Conservation (phyloP, 2,797 vertebrate genomes). For the Karalla daura region DNA sequence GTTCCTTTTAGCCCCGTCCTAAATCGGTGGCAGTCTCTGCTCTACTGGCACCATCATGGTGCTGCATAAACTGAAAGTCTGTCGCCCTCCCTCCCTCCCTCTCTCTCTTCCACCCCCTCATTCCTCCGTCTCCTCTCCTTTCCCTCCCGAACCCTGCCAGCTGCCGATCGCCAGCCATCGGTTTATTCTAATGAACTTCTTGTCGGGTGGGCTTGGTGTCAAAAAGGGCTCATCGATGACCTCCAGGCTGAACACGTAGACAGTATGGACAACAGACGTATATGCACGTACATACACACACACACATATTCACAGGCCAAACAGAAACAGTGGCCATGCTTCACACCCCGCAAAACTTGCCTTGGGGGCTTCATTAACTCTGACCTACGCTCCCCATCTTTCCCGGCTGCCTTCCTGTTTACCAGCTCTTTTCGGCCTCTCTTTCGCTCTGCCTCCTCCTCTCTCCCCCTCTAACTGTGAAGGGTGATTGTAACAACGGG, state of each 20-base stretch:
- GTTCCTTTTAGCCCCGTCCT: constrained; percentile 54
- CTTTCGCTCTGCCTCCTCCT: constrained; percentile 29
- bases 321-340: constrained; percentile 66
- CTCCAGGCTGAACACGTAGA: constrained; percentile 49
- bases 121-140: constrained; percentile 33
- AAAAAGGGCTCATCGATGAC: constrained; percentile 67
- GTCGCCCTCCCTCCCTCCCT: constrained; percentile 34
- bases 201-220: constrained; percentile 62
- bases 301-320: constrained; percentile 39
- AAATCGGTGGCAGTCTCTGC: constrained; percentile 64
- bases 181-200: constrained; percentile 73
- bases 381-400: constrained; percentile 63
- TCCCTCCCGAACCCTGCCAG: constrained; percentile 7
- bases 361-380: constrained; percentile 77
- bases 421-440: constrained; percentile 53
- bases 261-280: neutral
- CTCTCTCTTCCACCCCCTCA: constrained; percentile 31
- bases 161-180: constrained; percentile 38
- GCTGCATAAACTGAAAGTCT: no score
- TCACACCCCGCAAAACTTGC: constrained; percentile 68
- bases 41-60: constrained; percentile 46
- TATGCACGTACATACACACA: constrained; percentile 13
- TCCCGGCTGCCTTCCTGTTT: constrained; percentile 67
- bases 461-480: constrained; percentile 52
- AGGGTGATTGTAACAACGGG: constrained; percentile 61